Evolutionary conservation across 2,888 invertebrate genomes (phyloP), one percentile per base, ranked within the genome.

Genomic region (Apocheima hispidaria): DNA sequence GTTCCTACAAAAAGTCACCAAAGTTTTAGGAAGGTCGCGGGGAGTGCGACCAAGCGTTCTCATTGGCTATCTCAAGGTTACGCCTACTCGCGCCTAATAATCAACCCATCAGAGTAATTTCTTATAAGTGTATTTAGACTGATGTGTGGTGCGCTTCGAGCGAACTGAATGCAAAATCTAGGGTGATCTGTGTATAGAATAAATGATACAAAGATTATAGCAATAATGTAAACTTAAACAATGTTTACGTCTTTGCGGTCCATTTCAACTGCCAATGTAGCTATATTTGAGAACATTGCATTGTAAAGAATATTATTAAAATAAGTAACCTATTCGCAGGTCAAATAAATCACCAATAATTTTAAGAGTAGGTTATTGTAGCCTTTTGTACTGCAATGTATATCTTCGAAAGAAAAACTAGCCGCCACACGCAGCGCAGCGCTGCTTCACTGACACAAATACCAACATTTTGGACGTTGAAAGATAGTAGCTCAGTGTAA

Each of bases 341-440:
- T 46, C 44, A 46, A 60, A 35, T n/a, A 43, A 51, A 58, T 44
- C 50, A 50, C 51, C 28, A 38, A 28, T 58, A 58, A 44, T 46
- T 56, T 26, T 51, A 51, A 56, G 46, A 41, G 4, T 12, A 12
- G 30, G 46, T 56, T 41, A 61, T 55, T 35, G 26, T 56, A 61
- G 56, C 51, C 46, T 53, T 61, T 61, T 61, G 14, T 61, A 61
- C 48, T 57, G 56, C 52, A 55, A 48, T 46, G 36, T 59, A 33
- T 18, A 41, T 51, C 9, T 43, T 14, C 6, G 1, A 44, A 44
- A 33, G 12, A 16, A 18, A 46, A 28, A 20, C 12, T 20, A 30
- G n/a, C 1, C 6, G 20, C 30, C 5, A 6, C 46, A 46, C 10
- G 30, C n/a, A 46, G 7, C 18, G n/a, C 46, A 30, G 18, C 14